A percentile compares a stretch with the other conserved stretches of the same genome.
phyloP scores from a whole-genome alignment of 2,113 vertebrate species.

The Stegostoma tigrinum region DNA sequence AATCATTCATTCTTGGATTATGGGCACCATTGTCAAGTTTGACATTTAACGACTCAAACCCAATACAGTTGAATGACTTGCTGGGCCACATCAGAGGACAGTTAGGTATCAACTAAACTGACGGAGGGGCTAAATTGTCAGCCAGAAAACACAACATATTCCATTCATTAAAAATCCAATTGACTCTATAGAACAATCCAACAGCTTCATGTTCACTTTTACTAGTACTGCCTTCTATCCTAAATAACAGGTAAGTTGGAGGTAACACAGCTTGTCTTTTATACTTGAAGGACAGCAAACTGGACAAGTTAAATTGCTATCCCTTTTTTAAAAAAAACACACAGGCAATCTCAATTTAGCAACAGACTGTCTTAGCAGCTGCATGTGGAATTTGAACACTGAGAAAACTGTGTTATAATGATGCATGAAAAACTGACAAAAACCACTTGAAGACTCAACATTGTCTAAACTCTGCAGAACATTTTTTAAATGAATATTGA shows the following conservation, averaged over 20 bases:
- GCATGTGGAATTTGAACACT: background rate
- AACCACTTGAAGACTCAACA: background rate
- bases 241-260: background rate
- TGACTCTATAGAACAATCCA: background rate
- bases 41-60: background rate
- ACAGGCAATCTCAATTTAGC: background rate
- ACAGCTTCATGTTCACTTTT: background rate
- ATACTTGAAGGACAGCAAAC: background rate
- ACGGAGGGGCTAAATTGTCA: background rate
- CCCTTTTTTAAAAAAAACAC: background rate
- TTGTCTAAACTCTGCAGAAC: background rate
- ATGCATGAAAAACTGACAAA: background rate
- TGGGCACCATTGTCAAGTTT: background rate
- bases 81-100: background rate
- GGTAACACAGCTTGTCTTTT: background rate
- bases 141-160: background rate
- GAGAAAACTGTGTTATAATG: background rate
- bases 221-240: background rate
- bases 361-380: background rate
- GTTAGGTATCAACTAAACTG: background rate
- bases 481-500: background rate
- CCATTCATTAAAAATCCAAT: background rate
- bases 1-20: background rate
- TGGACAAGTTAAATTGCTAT: background rate
- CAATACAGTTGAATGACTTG: background rate